Base-by-base conservation (phyloP, 2,797 vertebrate species). In the Chiloscyllium punctatum region DNA sequence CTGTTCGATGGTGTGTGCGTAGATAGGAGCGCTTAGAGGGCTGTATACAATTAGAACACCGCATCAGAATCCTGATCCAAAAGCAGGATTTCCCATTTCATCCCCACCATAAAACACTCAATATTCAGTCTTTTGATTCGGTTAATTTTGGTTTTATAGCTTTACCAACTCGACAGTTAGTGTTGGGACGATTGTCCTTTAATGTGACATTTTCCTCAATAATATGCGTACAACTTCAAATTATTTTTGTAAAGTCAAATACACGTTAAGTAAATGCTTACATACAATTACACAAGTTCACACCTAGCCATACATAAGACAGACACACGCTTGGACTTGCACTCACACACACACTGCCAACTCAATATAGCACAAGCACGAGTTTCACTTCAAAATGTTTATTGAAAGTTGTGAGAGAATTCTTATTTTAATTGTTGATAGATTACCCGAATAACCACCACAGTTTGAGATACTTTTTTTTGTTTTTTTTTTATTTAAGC, bases 391-490 rank as follows among this genome's bases (percentile, higher is more conserved):
- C 94, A 95, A 95, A 95, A 74, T 95, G 98, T 98, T 98, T 98
- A 98, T 99, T 99, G 98, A 98, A 99, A 99, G 98, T 97, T 98
- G 98, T 98, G 98, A 98, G 97, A 98, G 98, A 98, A 98, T 98
- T 97, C 97, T 96, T 98, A 51, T 94, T 94, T 66, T 72, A 94
- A 94, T 94, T 94, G 92, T 37, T 53, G 94, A 94, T 94, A 74
- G 96, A 97, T 97, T 98, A 97, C 97, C 98, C 97, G 97, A 98
- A 98, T 98, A 98, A 98, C 98, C 98, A 98, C 97, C 98, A 98
- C 97, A 97, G 98, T 95, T 98, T 97, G 98, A 98, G 98, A 98
- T 98, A 97, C 96, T 96, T 95, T 97, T 97, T 97, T 96, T 97
- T 96, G 25, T 69, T 3, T 92, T 15, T 53, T 57, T 84, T 84